A percentile compares a stretch with the other conserved stretches of the same genome.
Evolutionary conservation across 2,113 vertebrate genomes (phyloP).

Genomic region (Vimba vimba): DNA sequence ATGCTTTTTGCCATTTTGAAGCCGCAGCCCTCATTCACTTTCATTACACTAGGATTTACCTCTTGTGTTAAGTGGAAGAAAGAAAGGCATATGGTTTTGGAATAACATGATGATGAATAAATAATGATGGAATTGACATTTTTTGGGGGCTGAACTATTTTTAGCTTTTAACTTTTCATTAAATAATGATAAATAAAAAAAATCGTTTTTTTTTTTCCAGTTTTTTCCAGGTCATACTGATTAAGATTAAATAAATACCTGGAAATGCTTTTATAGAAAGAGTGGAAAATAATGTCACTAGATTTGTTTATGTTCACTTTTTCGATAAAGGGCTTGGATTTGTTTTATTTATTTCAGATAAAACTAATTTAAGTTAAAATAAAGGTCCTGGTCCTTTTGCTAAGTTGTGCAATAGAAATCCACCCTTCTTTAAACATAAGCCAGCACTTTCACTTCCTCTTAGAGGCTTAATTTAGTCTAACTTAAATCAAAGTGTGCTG

Average conservation of each 20-base stretch:
- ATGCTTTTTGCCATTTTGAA: background rate
- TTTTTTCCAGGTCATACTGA: background rate
- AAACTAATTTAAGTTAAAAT: background rate
- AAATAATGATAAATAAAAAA: background rate
- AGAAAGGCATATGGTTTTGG: background rate
- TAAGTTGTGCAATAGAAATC: background rate
- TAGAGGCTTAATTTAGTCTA: constrained; percentile 5
- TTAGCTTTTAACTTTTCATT: background rate
- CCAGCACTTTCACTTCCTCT: constrained; percentile 71
- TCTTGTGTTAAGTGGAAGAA: background rate
- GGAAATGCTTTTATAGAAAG: background rate
- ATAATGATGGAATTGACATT: background rate
- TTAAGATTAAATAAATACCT: background rate
- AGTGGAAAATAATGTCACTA: background rate
- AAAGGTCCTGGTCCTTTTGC: background rate
- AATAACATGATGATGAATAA: background rate
- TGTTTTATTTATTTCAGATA: background rate
- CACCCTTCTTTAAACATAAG: constrained; percentile 23
- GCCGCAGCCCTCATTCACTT: background rate
- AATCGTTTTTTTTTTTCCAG: background rate
- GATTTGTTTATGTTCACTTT: background rate
- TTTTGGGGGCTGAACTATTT: background rate
- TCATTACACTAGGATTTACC: background rate
- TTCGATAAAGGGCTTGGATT: background rate
- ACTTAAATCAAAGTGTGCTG: constrained; percentile 8